Base-by-base conservation (phyloP, 2,113 vertebrate genomes). In the Rhinichthys klamathensis region DNA sequence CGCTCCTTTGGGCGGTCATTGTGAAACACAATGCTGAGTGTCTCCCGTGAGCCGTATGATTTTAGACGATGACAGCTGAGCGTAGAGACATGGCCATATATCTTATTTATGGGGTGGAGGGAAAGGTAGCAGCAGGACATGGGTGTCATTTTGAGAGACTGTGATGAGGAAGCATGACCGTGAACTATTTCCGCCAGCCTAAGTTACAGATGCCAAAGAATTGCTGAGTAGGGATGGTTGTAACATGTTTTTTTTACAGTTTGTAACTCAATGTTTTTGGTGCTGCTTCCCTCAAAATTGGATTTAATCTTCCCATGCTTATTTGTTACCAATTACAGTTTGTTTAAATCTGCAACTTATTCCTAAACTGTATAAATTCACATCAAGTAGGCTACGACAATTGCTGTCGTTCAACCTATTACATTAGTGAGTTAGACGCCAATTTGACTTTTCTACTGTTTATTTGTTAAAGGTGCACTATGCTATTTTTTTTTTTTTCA, bases 1-100 rank as follows among this genome's bases (percentile, higher is more conserved):
- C 84, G 92, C 69, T 93, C 93, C 94, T 95, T 94, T 96, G 95
- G 95, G 94, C 95, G 92, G 91, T 94, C 91, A 94, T 96, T 95
- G 94, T 93, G 67, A 93, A 94, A 92, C 93, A 93, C 94, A 95
- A 94, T 95, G 94, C 95, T 93, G 93, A 94, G 93, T 94, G 95
- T 94, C 95, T 96, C 95, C 80, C 49, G 94, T 95, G 94, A 95
- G 95, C 88, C 81, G 73, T 83, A 80, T 84, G 80, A 82, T 80
- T 87, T 85, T 85, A 67, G 88, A 83, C 35, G 27, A 69, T 94
- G 95, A 95, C 95, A 96, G 94, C 92, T 92, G 44, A 94, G 94
- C 65, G 18, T 63, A 32, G 61, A 86, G 82, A 87, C 85, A 38
- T 83, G 83, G 65, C 83, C 27, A 79, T 89, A 87, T 87, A 89